Evolutionary conservation across 2,888 invertebrate species (phyloP).

Genomic region (Melolontha melolontha): DNA sequence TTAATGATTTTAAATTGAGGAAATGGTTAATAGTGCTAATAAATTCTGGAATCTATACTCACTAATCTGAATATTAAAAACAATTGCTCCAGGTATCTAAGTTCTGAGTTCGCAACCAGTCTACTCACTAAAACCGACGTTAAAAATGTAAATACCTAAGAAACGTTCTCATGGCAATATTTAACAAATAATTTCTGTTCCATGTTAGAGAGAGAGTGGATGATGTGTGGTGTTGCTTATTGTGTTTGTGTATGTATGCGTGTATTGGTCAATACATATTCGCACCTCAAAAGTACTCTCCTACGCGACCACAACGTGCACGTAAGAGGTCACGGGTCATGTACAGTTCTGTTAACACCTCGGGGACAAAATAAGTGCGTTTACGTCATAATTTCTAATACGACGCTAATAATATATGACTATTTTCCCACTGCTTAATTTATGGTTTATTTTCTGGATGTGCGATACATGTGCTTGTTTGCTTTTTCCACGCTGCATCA

Average conservation of each 20-base stretch:
- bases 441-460: conserved; percentile 35
- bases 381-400: conserved; percentile 45
- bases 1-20: conserved; percentile 45
- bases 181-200: conserved; percentile 43
- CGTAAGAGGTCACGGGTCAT: conserved; percentile 51
- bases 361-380: conserved; percentile 50
- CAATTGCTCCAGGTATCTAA: conserved; percentile 41
- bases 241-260: conserved; percentile 7
- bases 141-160: conserved; percentile 22
- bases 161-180: conserved; percentile 45
- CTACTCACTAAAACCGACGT: conserved; percentile 2
- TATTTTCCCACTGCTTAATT: conserved; percentile 33
- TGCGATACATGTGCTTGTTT: conserved; percentile 22
- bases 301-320: conserved; percentile 53
- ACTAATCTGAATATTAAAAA: conserved; percentile 42
- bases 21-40: conserved; percentile 40
- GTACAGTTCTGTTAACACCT: conserved; percentile 54
- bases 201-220: conserved; percentile 21
- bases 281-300: conserved; percentile 45
- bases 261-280: conserved; percentile 47
- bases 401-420: conserved; percentile 41
- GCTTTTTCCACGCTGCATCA: conserved; percentile 28
- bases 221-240: conserved; percentile 27
- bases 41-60: conserved; percentile 38
- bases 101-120: conserved; percentile 18